Base-by-base conservation (phyloP, 2,888 invertebrate species). In the Yponomeuta plumbellus region DNA sequence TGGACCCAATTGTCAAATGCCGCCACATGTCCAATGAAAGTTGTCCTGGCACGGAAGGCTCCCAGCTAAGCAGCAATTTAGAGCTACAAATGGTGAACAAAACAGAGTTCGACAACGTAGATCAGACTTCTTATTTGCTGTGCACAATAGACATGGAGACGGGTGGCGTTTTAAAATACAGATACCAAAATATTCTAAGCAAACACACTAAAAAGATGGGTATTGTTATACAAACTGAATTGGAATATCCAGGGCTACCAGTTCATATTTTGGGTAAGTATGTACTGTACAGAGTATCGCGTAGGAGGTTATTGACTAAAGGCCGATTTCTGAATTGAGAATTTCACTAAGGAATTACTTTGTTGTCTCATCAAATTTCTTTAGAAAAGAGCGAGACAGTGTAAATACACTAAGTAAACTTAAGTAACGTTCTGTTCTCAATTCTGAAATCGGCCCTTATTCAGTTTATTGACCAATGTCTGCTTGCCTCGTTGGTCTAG, bases 1-100 rank as follows among this genome's bases (percentile, higher is more conserved):
- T 95, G 67, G 92, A 93, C 73, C 91, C 92, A 40, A 96, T 96
- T 76, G 96, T 95, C 0, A 92, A 94, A 75, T 97, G 96, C 63
- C 78, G 79, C 58, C 75, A 75, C 66, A 80, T n/a, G 21, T 11
- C 22, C 6, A 20, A n/a, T 20, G 22, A 58, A 1, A 52, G 3
- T 17, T 52, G 34, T 34, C 1, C 34, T 34, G 34, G 17, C 44
- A 52, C 44, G 4, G 17, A 52, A 52, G 17, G 17, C 17, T 52
- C 17, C 13, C 44, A 17, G 44, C 5, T 52, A 34, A 34, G 6
- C 44, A 52, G 17, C 44, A 52, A 52, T 17, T 13, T 52, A 52
- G 44, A 52, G 3, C 13, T 52, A 52, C 13, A 52, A 3, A 52
- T 17, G 44, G 70, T 77, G 17, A 81, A 81, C 56, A 80, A 74